Conservation (phyloP, 2,888 invertebrate genomes). For the Pandemis heparana region DNA sequence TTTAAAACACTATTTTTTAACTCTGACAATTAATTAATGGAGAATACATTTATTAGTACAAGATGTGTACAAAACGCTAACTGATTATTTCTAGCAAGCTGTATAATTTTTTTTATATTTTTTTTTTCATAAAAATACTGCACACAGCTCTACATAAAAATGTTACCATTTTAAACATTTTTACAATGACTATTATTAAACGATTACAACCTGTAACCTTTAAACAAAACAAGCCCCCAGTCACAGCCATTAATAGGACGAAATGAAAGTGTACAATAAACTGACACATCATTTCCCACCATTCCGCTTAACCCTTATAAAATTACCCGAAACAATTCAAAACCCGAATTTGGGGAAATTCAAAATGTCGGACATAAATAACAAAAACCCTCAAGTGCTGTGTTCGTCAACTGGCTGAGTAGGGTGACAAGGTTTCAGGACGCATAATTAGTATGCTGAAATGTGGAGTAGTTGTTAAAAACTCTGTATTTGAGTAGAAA, state of each 20-base stretch:
- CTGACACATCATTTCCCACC: conserved; percentile 11
- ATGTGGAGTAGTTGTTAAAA: neutral
- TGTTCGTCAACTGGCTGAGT: conserved; percentile 1
- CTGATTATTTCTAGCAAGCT: no score
- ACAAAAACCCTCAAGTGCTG: neutral
- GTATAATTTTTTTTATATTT: no score
- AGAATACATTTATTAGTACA: no score
- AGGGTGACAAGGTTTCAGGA: neutral
- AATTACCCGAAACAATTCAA: conserved; percentile 5
- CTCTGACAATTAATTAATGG: no score
- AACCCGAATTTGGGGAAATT: conserved; percentile 7
- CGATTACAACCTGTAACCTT: neutral
- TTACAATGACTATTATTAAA: neutral
- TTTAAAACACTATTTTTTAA: no score
- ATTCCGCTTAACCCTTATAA: conserved; percentile 6
- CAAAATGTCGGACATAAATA: conserved; percentile 14
- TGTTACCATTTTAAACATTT: no score
- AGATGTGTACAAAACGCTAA: no score
- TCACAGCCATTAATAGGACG: neutral
- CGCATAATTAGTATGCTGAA: neutral
- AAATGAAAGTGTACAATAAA: neutral
- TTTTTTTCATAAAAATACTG: no score
- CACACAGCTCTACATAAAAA: no score
- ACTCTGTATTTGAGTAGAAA: neutral
- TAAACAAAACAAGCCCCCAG: conserved; percentile 2